Percentiles rank a stretch among this genome's conserved stretches.
These are phyloP conservation scores for Serranus cabrilla DNA, from an alignment of 2,797 vertebrate species.

Conservation along the genomic window DNA sequence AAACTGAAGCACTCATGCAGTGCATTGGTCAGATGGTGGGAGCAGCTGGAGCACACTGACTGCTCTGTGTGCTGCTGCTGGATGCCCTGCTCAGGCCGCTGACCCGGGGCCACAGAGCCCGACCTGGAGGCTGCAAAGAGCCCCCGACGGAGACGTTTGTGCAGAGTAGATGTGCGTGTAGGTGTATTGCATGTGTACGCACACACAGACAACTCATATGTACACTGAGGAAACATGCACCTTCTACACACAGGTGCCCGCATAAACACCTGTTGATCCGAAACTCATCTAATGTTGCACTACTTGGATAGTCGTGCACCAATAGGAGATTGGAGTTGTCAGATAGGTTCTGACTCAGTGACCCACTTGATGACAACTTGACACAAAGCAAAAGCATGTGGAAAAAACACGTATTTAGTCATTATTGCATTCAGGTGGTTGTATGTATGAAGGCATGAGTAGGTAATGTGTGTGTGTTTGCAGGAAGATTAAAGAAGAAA, in stretches of 20 bases:
- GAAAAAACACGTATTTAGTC: slow-evolving; percentile 6
- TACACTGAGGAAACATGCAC: not conserved
- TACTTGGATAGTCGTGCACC: not conserved
- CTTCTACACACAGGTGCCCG: not conserved
- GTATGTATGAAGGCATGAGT: not conserved
- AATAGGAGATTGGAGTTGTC: not conserved
- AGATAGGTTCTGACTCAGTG: not conserved
- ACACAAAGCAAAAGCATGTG: slow-evolving; percentile 10
- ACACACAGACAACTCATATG: not conserved
- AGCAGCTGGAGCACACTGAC: slow-evolving; percentile 58
- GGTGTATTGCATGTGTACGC: slow-evolving; percentile 1
- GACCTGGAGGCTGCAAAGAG: slow-evolving; percentile 24
- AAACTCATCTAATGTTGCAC: not conserved
- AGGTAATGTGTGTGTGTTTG: slow-evolving; percentile 44
- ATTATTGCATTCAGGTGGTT: not conserved
- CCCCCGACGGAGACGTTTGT: slow-evolving; percentile 2
- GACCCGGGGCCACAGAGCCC: slow-evolving; percentile 38
- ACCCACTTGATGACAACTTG: not conserved
- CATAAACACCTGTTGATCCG: slow-evolving; percentile 25
- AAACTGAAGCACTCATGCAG: slow-evolving; percentile 74
- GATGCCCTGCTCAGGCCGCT: slow-evolving; percentile 30
- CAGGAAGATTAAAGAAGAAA: slow-evolving; percentile 57
- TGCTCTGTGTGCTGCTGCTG: slow-evolving; percentile 55
- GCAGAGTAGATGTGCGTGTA: not conserved
- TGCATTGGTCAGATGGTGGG: slow-evolving; percentile 70